Evolutionary conservation across 2,113 vertebrate species (phyloP).

Genomic region (Burhinus bistriatus): DNA sequence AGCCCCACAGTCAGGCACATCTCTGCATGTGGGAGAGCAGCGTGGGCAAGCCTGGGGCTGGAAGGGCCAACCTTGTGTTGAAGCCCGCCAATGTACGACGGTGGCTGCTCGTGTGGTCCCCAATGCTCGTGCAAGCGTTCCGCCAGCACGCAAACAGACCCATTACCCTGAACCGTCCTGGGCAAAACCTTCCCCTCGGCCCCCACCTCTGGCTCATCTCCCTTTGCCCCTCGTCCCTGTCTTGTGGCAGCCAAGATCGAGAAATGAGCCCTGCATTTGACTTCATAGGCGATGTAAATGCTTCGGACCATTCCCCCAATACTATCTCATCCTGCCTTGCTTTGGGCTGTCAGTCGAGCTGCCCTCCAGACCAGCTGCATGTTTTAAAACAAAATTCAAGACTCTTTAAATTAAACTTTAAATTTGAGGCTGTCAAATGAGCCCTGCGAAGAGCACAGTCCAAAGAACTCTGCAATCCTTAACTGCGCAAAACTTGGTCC

Average conservation of each 20-base stretch:
- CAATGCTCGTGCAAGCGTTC: rapidly evolving
- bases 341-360: not conserved
- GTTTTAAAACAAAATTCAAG: not conserved
- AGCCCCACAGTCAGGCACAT: rapidly evolving
- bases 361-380: not conserved
- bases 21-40: not conserved
- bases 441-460: not conserved
- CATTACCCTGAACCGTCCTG: not conserved
- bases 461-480: not conserved
- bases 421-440: not conserved
- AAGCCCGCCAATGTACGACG: rapidly evolving
- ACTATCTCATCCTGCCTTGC: not conserved
- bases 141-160: rapidly evolving
- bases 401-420: not conserved
- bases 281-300: not conserved
- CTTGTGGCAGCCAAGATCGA: not conserved
- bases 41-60: not conserved
- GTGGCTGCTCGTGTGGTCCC: rapidly evolving
- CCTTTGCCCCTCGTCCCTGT: not conserved
- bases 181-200: not conserved
- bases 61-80: not conserved
- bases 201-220: not conserved
- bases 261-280: not conserved
- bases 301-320: rapidly evolving
- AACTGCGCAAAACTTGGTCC: not conserved